Conservation (phyloP, 2,888 invertebrate species). For the Carterocephalus palaemon region DNA sequence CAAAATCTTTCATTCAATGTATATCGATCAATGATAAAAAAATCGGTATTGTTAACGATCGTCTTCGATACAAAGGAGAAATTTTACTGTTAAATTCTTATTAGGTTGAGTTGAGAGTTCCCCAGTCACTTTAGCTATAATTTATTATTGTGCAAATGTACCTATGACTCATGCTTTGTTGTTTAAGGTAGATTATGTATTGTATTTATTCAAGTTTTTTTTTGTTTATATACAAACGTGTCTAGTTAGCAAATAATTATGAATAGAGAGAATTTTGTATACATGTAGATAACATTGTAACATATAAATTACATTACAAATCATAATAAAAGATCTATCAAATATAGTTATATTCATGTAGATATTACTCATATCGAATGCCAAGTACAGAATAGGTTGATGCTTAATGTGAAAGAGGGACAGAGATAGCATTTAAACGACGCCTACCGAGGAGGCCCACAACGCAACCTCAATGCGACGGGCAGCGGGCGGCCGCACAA, state of each 20-base stretch:
- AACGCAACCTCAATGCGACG: conserved; percentile 76
- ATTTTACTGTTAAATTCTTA: too few species aligned
- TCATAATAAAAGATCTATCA: conserved; percentile 52
- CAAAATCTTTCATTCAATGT: conserved; percentile 1
- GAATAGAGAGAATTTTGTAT: too few species aligned
- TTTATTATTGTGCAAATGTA: conserved; percentile 40
- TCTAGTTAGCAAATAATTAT: conserved; percentile 18
- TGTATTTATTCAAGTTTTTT: conserved; percentile 45
- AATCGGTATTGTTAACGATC: too few species aligned
- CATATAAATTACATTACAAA: conserved; percentile 48
- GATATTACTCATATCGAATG: conserved; percentile 65
- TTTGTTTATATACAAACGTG: conserved; percentile 33
- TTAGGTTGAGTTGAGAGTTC: too few species aligned
- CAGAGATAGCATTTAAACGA: conserved; percentile 69
- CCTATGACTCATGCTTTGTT: conserved; percentile 50
- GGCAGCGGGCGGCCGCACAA: conserved; percentile 59
- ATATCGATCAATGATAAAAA: too few species aligned
- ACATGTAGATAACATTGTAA: conserved; percentile 39
- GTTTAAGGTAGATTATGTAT: conserved; percentile 38
- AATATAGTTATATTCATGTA: conserved; percentile 55
- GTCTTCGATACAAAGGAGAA: too few species aligned
- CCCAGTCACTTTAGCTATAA: conserved; percentile 23
- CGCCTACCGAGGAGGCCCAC: conserved; percentile 78
- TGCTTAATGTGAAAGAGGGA: conserved; percentile 72
- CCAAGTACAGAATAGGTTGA: conserved; percentile 66